A percentile compares a stretch with the other conserved stretches of the same genome.
Evolutionary conservation across 1,140 invertebrate genomes (phyloP).

Genomic region (Nephila pilipes): DNA sequence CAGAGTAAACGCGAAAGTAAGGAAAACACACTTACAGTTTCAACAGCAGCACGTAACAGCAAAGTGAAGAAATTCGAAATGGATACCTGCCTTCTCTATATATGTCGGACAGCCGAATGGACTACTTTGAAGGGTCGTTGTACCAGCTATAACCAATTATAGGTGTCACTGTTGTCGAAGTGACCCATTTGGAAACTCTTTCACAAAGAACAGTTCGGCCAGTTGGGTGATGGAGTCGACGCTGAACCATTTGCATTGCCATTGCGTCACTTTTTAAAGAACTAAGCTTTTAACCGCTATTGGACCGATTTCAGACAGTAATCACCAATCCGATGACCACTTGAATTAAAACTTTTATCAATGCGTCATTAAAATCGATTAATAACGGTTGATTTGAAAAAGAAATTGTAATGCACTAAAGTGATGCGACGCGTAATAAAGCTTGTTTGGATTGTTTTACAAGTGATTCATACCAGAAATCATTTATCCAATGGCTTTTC

Average conservation of each 20-base stretch:
- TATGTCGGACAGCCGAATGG: slow-evolving; percentile 48
- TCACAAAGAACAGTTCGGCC: slow-evolving; percentile 13
- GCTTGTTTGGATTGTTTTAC: not conserved
- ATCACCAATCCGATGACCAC: not conserved
- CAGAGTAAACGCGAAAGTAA: not conserved
- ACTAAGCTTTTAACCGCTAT: slow-evolving; percentile 19
- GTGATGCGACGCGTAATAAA: not conserved
- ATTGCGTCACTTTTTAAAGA: slow-evolving; percentile 52
- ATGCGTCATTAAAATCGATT: not conserved
- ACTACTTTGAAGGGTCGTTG: slow-evolving; percentile 61
- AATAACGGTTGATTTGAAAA: not conserved
- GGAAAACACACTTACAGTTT: slow-evolving; percentile 23
- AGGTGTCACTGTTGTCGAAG: slow-evolving; percentile 69
- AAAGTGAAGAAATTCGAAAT: slow-evolving; percentile 39
- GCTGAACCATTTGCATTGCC: slow-evolving; percentile 43
- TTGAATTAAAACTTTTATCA: not conserved
- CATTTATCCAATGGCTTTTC: not conserved
- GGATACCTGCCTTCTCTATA: slow-evolving; percentile 51
- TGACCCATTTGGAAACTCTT: slow-evolving; percentile 61
- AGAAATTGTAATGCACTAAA: not conserved
- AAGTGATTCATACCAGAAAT: slow-evolving; percentile 7
- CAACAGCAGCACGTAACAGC: not conserved
- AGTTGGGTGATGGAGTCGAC: slow-evolving; percentile 22
- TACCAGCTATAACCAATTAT: slow-evolving; percentile 64
- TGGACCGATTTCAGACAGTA: slow-evolving; percentile 27